Conservation (phyloP, 2,888 invertebrate species). For the Heterodera filipjevi region DNA sequence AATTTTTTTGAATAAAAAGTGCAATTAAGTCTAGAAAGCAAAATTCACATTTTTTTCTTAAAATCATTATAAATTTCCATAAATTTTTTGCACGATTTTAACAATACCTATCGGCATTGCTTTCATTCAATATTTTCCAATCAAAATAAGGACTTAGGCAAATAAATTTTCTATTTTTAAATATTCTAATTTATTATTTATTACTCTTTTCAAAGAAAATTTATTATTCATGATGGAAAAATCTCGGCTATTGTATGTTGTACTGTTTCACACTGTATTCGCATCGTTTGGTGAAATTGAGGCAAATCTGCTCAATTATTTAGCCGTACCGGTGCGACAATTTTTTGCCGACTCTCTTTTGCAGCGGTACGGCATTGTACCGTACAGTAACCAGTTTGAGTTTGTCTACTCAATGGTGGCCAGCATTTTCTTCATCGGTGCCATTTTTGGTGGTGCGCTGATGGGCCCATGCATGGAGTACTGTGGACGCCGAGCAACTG, state of each 20-base stretch:
- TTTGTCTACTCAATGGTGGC: constrained; percentile 53
- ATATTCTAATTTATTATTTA: background rate
- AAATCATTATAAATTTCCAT: no score
- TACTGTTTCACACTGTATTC: constrained; percentile 52
- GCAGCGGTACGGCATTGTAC: constrained; percentile 41
- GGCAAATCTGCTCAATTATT: constrained; percentile 50
- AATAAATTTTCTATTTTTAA: no score
- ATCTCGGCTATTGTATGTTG: constrained; percentile 45
- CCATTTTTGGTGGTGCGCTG: constrained; percentile 48
- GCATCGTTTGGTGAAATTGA: constrained; percentile 56
- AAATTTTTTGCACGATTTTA: no score
- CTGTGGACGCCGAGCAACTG: constrained; percentile 50
- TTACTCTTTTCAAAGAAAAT: background rate
- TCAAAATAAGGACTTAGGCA: no score
- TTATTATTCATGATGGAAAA: background rate
- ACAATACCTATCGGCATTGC: no score
- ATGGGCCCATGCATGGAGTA: constrained; percentile 56
- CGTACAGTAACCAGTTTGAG: constrained; percentile 40
- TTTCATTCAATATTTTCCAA: no score
- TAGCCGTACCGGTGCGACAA: constrained; percentile 49
- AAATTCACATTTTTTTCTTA: no score
- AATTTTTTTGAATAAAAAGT: no score
- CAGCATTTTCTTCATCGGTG: constrained; percentile 50
- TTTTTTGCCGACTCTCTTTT: constrained; percentile 50
- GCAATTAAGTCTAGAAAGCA: no score